phyloP scores from a whole-genome alignment of 2,113 vertebrate genomes.

The Gulo gulo region DNA sequence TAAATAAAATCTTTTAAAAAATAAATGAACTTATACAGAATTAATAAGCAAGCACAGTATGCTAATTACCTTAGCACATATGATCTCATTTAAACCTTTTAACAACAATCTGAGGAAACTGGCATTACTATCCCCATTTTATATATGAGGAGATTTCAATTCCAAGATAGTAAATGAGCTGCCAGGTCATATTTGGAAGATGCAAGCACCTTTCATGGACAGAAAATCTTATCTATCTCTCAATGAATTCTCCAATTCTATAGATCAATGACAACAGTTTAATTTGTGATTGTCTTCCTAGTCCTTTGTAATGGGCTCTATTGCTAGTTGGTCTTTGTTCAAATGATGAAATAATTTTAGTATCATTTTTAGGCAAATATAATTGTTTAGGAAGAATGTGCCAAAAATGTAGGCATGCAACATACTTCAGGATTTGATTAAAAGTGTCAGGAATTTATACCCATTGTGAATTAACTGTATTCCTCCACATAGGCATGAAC shows the following conservation, averaged over 20 bases:
- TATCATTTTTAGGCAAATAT: not conserved
- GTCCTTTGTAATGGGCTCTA: not conserved
- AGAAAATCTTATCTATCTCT: not conserved
- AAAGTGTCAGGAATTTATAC: not conserved
- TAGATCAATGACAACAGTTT: not conserved
- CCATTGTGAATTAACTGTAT: not conserved
- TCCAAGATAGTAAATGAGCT: not conserved
- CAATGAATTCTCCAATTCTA: not conserved
- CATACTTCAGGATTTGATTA: not conserved
- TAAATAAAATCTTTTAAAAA: too few relatives aligned
- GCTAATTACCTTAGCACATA: not conserved
- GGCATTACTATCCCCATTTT: not conserved
- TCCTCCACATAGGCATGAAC: not conserved
- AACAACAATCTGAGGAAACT: not conserved
- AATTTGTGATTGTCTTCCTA: not conserved
- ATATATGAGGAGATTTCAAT: not conserved
- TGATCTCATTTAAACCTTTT: constrained; percentile 34
- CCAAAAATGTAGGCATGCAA: not conserved
- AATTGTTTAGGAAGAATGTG: constrained; percentile 30
- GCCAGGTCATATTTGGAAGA: not conserved
- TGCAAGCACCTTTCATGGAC: not conserved
- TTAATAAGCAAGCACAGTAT: not conserved
- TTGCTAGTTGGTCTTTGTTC: constrained; percentile 12
- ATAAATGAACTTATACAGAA: not conserved
- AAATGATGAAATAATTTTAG: not conserved